A percentile compares a stretch with the other conserved stretches of the same genome.
These are phyloP conservation scores for Gadopsis bispinosus DNA, from an alignment of 2,797 vertebrate species.

Conservation along the genomic window DNA sequence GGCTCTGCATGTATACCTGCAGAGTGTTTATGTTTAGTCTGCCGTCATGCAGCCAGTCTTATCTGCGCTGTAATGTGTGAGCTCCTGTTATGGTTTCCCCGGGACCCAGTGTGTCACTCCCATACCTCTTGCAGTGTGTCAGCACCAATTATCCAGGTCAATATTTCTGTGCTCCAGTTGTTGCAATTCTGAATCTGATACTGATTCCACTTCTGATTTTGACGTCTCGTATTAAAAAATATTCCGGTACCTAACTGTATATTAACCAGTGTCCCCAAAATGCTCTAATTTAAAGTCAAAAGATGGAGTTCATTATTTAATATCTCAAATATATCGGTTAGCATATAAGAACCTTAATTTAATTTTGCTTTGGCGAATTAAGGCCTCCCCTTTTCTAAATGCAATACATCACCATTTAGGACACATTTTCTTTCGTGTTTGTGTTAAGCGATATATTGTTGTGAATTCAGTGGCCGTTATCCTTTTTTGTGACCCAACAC, in stretches of 20 bases:
- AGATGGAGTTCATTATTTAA: not conserved
- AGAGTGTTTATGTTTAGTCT: slow-evolving; percentile 76
- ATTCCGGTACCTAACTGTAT: not conserved
- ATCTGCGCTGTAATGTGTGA: slow-evolving; percentile 54
- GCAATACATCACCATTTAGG: not conserved
- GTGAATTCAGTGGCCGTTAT: slow-evolving; percentile 50
- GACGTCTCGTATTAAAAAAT: not conserved
- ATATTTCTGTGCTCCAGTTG: slow-evolving; percentile 70
- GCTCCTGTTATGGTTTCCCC: slow-evolving; percentile 58
- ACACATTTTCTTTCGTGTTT: slow-evolving; percentile 12
- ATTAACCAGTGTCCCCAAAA: not conserved
- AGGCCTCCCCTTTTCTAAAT: slow-evolving; percentile 10
- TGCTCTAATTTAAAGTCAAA: slow-evolving; percentile 6
- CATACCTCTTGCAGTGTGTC: slow-evolving; percentile 64
- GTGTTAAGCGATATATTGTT: slow-evolving; percentile 30
- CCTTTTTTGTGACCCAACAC: slow-evolving; percentile 55
- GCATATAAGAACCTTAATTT: not conserved
- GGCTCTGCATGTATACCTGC: slow-evolving; percentile 68
- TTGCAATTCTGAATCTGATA: slow-evolving; percentile 44
- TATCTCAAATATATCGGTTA: not conserved
- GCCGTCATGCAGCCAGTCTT: slow-evolving; percentile 60
- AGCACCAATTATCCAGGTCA: slow-evolving; percentile 75
- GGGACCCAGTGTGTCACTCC: slow-evolving; percentile 48
- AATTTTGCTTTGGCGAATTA: slow-evolving; percentile 4
- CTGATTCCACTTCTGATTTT: slow-evolving; percentile 28